Base-by-base conservation (phyloP, 2,113 vertebrate genomes). In the Danionella cerebrum region DNA sequence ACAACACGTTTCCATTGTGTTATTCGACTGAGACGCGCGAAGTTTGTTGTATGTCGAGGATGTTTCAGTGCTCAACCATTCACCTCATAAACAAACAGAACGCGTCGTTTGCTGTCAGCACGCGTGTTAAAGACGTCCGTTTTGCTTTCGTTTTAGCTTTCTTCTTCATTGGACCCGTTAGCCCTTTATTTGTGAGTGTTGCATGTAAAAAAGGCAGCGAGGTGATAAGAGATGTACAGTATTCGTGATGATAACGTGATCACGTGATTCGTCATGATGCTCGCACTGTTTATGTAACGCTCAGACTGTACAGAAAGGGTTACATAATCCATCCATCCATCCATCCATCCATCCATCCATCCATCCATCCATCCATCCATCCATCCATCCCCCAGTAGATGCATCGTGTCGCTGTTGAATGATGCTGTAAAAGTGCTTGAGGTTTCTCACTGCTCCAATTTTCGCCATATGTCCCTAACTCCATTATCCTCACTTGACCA, bases 251-350 rank as follows among this genome's bases (percentile, higher is more conserved):
- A 84, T 77, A 87, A 87, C 84, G 85, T 6, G 53, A 64, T 85
- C 85, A 87, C 82, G 81, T 86, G 85, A 50, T 52, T 47, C 42
- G 36, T 67, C 8, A 35, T 41, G 31, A 29, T 76, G 69, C 35
- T 70, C 70, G 70, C 76, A 76, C 67, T 58, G 76, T 85, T 86
- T 87, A 89, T 83, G 77, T 87, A 88, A 88, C 83, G 67, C 31
- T 42, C 70, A 75, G n/a, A n/a, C n/a, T n/a, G n/a, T n/a, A n/a
- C n/a, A n/a, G n/a, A n/a, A n/a, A n/a, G n/a, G n/a, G n/a, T n/a
- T n/a, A n/a, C n/a, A n/a, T n/a, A 2, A 16, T 45, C 18, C 16
- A 19, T 45, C 42, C 2, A 7, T 45, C 8, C 5, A 19, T 45
- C 18, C 9, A 45, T 45, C 16, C 19, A 6, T 21, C 3, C 12